Base-by-base conservation (phyloP, 1,140 invertebrate species). In the Neodiprion fabricii region DNA sequence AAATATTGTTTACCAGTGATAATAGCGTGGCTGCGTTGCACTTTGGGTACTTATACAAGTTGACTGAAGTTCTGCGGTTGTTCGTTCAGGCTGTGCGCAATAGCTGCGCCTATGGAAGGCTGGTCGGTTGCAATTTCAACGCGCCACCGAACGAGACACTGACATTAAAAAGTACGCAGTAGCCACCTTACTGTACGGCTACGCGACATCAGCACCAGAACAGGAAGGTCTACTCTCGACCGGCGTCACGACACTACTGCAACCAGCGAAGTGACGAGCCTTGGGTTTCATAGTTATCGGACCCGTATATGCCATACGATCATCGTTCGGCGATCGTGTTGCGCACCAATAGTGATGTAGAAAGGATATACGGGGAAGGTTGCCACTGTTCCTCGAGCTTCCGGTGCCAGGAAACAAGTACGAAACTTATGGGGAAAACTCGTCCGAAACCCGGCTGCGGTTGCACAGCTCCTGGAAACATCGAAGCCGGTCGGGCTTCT, bases 261-360 rank as follows among this genome's bases (percentile, higher is more conserved):
- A 61, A 61, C 11, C 5, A 61, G 53, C 53, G 53, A 14, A 61
- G 11, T 61, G n/a, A 61, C 53, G 8, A 61, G 53, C 53, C 53
- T 61, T 17, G 11, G n/a, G 53, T 61, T 61, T 61, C 53, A 61
- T 61, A 61, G 53, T 61, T 61, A 61, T 61, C 53, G 53, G 53
- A 61, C 53, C 53, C 53, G 53, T 40, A 40, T 40, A 40, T 40
- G 28, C 28, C 53, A 61, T 61, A 17, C 53, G 53, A 17, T 17
- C 11, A 61, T 61, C 9, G 53, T 12, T 61, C 53, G 53, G 8
- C n/a, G 53, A 61, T 61, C 53, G 8, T 61, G 53, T 61, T 61
- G 53, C 53, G 53, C 11, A 61, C 53, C 53, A 61, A 61, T 61
- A 5, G n/a, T 17, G n/a, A 61, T 61, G 53, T 12, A 9, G 53